Evolutionary conservation across 1,140 invertebrate genomes (phyloP).

Genomic region (Dinoponera quadriceps): DNA sequence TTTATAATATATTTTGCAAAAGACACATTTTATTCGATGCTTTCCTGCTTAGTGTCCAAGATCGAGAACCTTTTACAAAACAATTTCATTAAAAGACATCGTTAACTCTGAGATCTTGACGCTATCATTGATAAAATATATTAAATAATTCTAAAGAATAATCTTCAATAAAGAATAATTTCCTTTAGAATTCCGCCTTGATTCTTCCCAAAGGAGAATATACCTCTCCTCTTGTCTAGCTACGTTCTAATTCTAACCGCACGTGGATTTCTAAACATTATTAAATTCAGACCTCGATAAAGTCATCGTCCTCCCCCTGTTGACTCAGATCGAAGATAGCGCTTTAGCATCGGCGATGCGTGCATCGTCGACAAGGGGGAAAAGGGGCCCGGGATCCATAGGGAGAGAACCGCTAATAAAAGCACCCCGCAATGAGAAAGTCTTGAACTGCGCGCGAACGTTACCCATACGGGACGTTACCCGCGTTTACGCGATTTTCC

Average conservation of each 20-base stretch:
- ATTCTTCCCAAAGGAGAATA: neutral
- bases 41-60: neutral
- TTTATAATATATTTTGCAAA: no score
- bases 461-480: constrained; percentile 63
- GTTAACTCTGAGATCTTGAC: no score
- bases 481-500: constrained; percentile 36
- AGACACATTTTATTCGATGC: neutral
- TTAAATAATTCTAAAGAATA: no score
- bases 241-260: no score
- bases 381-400: constrained; percentile 13
- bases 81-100: constrained; percentile 3
- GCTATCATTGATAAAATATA: no score
- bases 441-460: constrained; percentile 67
- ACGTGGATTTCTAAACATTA: neutral
- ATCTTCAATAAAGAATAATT: no score
- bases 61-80: neutral
- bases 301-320: constrained; percentile 35
- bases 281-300: neutral
- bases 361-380: constrained; percentile 20
- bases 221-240: neutral
- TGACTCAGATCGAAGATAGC: constrained; percentile 57
- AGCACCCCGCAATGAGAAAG: constrained; percentile 74
- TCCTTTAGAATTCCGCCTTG: no score
- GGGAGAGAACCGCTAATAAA: constrained; percentile 68
- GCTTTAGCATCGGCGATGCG: constrained; percentile 43